phyloP scores from a whole-genome alignment of 2,888 invertebrate species.

The Matsumyia berberina region DNA sequence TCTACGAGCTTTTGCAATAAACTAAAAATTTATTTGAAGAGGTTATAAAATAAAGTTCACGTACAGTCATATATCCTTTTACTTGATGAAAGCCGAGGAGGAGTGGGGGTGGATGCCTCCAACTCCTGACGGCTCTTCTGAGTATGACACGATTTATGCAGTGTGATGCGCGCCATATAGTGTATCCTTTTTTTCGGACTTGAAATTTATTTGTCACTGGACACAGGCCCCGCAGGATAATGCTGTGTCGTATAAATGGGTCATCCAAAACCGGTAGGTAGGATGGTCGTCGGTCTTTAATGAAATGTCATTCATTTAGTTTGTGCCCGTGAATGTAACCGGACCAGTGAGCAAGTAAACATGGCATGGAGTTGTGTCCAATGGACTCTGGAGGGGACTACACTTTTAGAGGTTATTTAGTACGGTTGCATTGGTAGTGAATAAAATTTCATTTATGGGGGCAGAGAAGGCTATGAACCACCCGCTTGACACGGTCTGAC shows the following conservation, averaged over 20 bases:
- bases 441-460: conserved; percentile 17
- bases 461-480: neutral
- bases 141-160: conserved; percentile 67
- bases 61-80: conserved; percentile 39
- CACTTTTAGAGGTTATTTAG: conserved; percentile 23
- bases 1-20: conserved; percentile 57
- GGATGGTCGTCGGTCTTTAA: conserved; percentile 46
- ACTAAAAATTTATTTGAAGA: conserved; percentile 72
- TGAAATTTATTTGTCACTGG: conserved; percentile 66
- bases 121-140: neutral
- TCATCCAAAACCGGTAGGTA: conserved; percentile 58
- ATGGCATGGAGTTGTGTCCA: conserved; percentile 1
- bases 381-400: neutral
- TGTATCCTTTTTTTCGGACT: conserved; percentile 46
- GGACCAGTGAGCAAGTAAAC: conserved; percentile 10
- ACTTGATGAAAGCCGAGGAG: conserved; percentile 53
- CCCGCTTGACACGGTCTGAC: neutral
- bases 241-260: conserved; percentile 57
- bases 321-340: conserved; percentile 47
- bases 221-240: conserved; percentile 40
- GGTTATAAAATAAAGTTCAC: conserved; percentile 63
- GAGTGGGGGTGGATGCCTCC: neutral
- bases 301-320: conserved; percentile 72
- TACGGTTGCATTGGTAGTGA: neutral
- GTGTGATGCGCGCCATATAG: conserved; percentile 7